These are phyloP conservation scores for Chionis minor DNA, from an alignment of 2,113 vertebrate genomes.

Conservation along the genomic window DNA sequence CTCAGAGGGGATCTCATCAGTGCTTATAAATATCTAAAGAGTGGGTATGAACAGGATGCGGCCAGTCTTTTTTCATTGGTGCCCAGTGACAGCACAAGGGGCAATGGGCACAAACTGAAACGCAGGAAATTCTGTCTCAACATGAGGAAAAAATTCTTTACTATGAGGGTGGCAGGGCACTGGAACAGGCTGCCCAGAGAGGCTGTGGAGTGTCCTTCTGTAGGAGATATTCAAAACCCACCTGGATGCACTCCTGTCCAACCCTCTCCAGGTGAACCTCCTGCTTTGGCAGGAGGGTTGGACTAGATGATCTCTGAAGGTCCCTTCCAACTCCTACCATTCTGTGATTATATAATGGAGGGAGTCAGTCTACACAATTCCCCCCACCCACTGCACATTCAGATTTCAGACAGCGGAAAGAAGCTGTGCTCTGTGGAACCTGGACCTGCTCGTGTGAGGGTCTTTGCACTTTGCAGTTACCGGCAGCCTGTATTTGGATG, in stretches of 20 bases:
- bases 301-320: background rate
- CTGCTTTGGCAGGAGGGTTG: background rate
- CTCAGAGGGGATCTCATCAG: background rate
- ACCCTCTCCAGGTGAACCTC: background rate
- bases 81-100: background rate
- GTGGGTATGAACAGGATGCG: background rate
- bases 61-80: background rate
- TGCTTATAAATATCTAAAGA: background rate
- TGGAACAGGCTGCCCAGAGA: background rate
- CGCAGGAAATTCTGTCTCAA: background rate
- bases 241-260: background rate
- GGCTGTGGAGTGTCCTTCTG: background rate
- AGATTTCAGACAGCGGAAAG: background rate
- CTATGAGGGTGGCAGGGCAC: background rate
- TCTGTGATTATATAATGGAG: background rate
- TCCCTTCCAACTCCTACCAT: background rate
- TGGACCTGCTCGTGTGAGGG: background rate
- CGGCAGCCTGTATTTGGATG: background rate
- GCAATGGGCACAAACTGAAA: background rate
- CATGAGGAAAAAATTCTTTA: background rate
- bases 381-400: background rate
- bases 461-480: background rate
- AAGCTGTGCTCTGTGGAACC: background rate
- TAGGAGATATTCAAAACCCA: background rate
- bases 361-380: background rate